phyloP scores from a whole-genome alignment of 2,797 vertebrate species.

The Tympanoctomys barrerae region DNA sequence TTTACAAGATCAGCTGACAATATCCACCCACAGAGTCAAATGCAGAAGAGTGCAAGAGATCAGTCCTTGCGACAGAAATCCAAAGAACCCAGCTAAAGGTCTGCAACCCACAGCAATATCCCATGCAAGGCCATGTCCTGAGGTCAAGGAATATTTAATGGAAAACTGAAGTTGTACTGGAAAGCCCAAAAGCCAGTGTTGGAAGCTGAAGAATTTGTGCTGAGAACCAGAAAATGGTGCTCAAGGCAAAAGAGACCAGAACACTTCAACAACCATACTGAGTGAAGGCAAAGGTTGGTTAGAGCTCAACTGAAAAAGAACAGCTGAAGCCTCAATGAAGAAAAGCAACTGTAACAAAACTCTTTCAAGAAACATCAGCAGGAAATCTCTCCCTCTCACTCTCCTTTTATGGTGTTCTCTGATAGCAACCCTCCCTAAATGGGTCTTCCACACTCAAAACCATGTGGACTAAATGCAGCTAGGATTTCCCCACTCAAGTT shows the following conservation, averaged over 20 bases:
- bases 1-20: background rate
- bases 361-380: background rate
- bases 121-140: background rate
- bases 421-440: background rate
- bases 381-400: background rate
- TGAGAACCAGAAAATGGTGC: background rate
- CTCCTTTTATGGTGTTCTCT: background rate
- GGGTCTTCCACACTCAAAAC: background rate
- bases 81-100: background rate
- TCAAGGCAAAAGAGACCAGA: background rate
- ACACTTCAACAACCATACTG: background rate
- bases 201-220: background rate
- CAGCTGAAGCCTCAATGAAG: background rate
- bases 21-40: background rate
- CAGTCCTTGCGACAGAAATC: background rate
- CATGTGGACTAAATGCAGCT: background rate
- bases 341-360: background rate
- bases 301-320: background rate
- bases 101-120: background rate
- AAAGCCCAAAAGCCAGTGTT: background rate
- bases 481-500: background rate
- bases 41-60: background rate
- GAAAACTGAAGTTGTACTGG: background rate
- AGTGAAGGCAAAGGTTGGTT: background rate
- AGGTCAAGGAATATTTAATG: background rate